Base-by-base conservation (phyloP, 1,140 invertebrate genomes). In the Drosophila lowei region DNA sequence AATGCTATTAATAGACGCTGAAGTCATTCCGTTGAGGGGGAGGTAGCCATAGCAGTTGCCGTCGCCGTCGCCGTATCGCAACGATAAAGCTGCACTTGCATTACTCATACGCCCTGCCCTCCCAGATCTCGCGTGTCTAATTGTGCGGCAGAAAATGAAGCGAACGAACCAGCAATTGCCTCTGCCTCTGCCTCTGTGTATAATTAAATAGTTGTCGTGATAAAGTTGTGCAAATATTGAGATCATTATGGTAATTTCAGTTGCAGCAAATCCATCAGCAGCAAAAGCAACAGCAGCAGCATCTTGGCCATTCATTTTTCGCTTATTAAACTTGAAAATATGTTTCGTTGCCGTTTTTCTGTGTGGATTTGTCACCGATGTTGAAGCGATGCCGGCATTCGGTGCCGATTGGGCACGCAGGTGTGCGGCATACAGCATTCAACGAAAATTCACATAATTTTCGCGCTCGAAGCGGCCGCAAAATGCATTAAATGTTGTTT, bases 191-290 rank as follows among this genome's bases (percentile, higher is more conserved):
- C 48, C 44, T 57, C 61, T 55, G 70, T 84, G 62, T 80, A 75
- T 78, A 88, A 88, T 88, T 88, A 88, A 88, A 88, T 83, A 61
- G 42, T 79, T 56, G 64, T 88, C 83, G 83, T 88, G 83, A 88
- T 88, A 88, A 81, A 88, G 84, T 68, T 72, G 83, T 79, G 72
- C 75, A 88, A 88, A 88, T 88, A 88, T 88, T 88, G 83, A 88
- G 83, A 88, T 88, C 83, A 88, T 88, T 88, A 88, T 88, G 83
- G 74, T 88, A 88, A 88, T 88, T 73, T 74, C 18, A 44, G 43
- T 42, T 70, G 79, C 77, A 72, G 63, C 75, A 65, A 44, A 71
- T 68, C 76, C 54, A 57, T 65, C 49, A 38, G 38, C 46, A 21
- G 60, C 60, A 16, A 23, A 15, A 11, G 15, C 11, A 13, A 16